Evolutionary conservation across 2,888 invertebrate species (phyloP).

Genomic region (Linnaemya tessellans): DNA sequence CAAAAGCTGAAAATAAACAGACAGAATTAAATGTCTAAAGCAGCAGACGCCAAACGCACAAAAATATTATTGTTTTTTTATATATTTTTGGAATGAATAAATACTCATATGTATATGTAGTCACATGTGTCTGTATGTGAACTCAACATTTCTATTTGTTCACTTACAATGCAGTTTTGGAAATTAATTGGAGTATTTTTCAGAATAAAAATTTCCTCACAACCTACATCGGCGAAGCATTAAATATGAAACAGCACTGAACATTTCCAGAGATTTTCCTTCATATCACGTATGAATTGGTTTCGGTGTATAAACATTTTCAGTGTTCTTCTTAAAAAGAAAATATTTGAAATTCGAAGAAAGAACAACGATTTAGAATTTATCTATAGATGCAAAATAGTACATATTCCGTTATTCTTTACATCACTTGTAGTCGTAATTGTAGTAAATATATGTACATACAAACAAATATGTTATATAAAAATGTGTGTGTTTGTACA

Average conservation of each 20-base stretch:
- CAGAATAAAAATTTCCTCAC: not conserved
- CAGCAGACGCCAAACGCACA: constrained; percentile 56
- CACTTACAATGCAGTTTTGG: no score
- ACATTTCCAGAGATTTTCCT: no score
- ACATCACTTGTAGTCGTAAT: not conserved
- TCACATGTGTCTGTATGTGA: not conserved
- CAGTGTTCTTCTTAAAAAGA: no score
- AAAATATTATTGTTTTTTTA: constrained; percentile 38
- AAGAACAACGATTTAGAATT: no score
- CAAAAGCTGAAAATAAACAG: constrained; percentile 15
- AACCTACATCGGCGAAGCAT: no score
- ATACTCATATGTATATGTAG: not conserved
- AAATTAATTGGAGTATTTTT: not conserved
- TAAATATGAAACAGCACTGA: no score
- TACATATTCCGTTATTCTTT: not conserved
- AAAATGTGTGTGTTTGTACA: not conserved
- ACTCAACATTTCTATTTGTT: not conserved
- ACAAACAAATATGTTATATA: not conserved
- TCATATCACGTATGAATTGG: no score
- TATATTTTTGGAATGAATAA: not conserved
- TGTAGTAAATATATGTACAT: not conserved
- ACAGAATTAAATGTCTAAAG: constrained; percentile 37
- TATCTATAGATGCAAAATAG: no score
- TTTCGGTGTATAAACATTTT: no score
- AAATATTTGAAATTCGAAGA: no score